Evolutionary conservation across 2,797 vertebrate genomes (phyloP).

Genomic region (Chiropotes sagulatus): DNA sequence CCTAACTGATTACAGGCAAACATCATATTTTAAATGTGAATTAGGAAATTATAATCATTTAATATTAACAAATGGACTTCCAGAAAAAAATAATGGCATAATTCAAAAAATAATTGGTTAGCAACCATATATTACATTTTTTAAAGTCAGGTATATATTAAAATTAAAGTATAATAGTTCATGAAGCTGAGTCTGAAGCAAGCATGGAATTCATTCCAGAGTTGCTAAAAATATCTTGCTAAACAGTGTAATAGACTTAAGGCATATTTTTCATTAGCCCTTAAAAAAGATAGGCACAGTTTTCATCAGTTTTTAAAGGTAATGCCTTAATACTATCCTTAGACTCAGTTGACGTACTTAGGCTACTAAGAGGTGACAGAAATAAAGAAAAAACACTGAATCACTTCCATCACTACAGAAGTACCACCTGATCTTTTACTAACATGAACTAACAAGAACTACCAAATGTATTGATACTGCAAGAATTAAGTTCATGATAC

Average conservation of each 20-base stretch:
- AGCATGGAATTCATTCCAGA: conserved; percentile 14
- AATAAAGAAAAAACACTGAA: background rate
- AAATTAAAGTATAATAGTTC: background rate
- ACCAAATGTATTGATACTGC: background rate
- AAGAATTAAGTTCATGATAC: conserved; percentile 10
- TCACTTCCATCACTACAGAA: background rate
- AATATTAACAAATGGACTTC: conserved; percentile 6
- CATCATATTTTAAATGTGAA: conserved; percentile 39
- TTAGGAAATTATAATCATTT: conserved; percentile 13
- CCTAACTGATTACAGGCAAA: conserved; percentile 16
- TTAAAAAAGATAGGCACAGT: background rate
- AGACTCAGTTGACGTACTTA: background rate
- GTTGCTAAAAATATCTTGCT: background rate
- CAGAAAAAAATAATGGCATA: background rate
- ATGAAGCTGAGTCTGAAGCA: conserved; percentile 11
- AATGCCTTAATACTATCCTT: background rate
- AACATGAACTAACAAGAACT: background rate
- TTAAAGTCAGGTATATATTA: background rate
- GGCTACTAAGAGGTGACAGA: background rate
- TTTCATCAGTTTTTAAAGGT: background rate
- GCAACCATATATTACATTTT: background rate
- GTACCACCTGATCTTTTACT: background rate
- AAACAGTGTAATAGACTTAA: background rate
- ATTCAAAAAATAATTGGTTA: conserved; percentile 21
- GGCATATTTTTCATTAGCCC: background rate